A percentile compares a stretch with the other conserved stretches of the same genome.
These are phyloP conservation scores for Aporophyla lueneburgensis DNA, from an alignment of 2,888 invertebrate genomes.

Conservation along the genomic window DNA sequence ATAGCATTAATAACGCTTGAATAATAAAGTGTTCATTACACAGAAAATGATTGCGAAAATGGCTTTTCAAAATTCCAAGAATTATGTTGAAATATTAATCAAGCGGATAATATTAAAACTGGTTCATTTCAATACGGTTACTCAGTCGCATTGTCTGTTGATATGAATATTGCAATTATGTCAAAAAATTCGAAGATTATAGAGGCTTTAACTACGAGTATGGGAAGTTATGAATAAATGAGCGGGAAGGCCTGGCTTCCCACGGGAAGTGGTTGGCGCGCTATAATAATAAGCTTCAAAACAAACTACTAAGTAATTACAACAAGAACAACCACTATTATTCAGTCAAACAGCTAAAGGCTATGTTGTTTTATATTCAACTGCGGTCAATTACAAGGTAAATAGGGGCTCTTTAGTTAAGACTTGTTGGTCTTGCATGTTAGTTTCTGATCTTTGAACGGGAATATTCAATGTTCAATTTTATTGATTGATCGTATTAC, in stretches of 20 bases:
- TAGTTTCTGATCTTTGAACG: slow-evolving; percentile 48
- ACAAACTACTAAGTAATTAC: slow-evolving; percentile 89
- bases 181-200: slow-evolving; percentile 78
- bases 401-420: slow-evolving; percentile 71
- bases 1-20: slow-evolving; percentile 54
- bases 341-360: slow-evolving; percentile 85
- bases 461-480: slow-evolving; percentile 67
- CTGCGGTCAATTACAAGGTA: slow-evolving; percentile 79
- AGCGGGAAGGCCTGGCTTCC: slow-evolving; percentile 81
- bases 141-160: slow-evolving; percentile 39
- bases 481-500: slow-evolving; percentile 59
- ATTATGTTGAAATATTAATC: slow-evolving; percentile 57
- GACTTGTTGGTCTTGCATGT: slow-evolving; percentile 67
- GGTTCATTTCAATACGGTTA: slow-evolving; percentile 42
- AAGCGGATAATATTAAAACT: slow-evolving; percentile 49
- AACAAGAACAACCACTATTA: slow-evolving; percentile 85
- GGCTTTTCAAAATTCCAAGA: slow-evolving; percentile 58
- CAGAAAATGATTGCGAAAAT: slow-evolving; percentile 59
- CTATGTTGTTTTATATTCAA: slow-evolving; percentile 80
- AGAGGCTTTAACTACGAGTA: slow-evolving; percentile 76
- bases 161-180: slow-evolving; percentile 64
- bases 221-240: slow-evolving; percentile 86
- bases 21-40: slow-evolving; percentile 60
- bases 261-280: slow-evolving; percentile 81
- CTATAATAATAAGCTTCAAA: slow-evolving; percentile 86